Base-by-base conservation (phyloP, 2,797 vertebrate species). In the Tokudaia tokunoshimensis region DNA sequence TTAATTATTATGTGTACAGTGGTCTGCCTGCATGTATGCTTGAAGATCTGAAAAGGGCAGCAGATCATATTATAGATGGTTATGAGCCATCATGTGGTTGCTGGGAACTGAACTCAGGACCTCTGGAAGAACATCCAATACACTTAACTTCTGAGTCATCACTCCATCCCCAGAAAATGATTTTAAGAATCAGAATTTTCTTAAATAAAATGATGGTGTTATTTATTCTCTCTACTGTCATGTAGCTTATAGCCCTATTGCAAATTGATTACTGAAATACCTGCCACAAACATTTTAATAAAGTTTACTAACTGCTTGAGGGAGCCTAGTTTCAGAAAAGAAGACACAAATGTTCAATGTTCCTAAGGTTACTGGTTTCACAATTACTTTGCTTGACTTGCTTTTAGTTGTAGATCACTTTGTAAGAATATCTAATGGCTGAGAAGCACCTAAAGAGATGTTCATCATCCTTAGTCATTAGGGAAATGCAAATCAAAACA, bases 261-360 rank as follows among this genome's bases (percentile, higher is more conserved):
- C 72, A 95, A 96, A 97, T 79, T 93, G 81, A 96, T 95, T 88
- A 74, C 76, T 88, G 52, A 92, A 90, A 84, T 95, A 59, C 29
- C 83, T 93, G 41, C 47, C 74, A 50, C 80, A 79, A 81, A 90
- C 31, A 93, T 94, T 89, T 94, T 86, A 86, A 85, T 92, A 96
- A 94, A 92, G 65, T 96, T 96, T 93, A 86, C 70, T 78, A 82
- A 63, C 50, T 89, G 83, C 93, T 86, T 75, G 75, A 96, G 65
- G 52, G 26, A 81, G 75, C 31, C 47, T 52, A 14, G 37, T 79
- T 94, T 96, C 78, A 81, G 75, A 95, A 93, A 63, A 31, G 10
- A 94, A 94, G 87, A 65, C 4, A 15, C 75, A 82, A 93, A 8
- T 59, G 65, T 96, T 92, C 65, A 41, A 80, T 89, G 67, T 93